Evolutionary conservation across 2,797 vertebrate genomes (phyloP).

Genomic region (Dicrostonyx torquatus): DNA sequence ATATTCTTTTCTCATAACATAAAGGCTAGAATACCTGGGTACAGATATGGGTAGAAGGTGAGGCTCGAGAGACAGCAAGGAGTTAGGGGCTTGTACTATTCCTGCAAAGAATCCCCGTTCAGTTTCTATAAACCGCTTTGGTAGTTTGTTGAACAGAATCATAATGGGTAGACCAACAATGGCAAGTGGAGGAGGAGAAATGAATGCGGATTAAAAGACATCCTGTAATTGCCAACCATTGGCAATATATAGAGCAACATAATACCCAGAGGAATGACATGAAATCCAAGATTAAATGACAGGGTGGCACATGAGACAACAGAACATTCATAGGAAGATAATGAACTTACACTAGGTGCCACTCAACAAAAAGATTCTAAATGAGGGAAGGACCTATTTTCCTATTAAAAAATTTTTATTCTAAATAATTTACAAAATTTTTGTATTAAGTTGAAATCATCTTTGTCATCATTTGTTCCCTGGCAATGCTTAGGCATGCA

Average conservation of each 20-base stretch:
- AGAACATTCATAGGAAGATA: neutral
- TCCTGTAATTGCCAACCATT: neutral
- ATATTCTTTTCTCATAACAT: neutral
- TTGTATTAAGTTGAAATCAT: no score
- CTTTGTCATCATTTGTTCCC: no score
- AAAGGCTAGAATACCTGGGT: neutral
- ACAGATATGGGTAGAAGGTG: neutral
- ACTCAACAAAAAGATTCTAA: neutral
- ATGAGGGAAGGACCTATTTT: neutral
- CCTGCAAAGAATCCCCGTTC: neutral
- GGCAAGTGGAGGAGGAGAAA: no score
- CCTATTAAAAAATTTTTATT: neutral
- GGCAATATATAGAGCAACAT: neutral
- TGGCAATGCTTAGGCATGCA: no score
- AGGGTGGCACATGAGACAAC: neutral
- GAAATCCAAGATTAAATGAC: no score
- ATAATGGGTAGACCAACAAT: neutral
- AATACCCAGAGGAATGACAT: neutral
- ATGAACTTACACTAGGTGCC: neutral
- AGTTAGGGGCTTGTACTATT: neutral
- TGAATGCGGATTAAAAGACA: neutral
- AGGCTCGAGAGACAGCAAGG: neutral
- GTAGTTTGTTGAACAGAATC: neutral
- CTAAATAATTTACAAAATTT: neutral
- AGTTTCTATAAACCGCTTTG: neutral